Evolutionary conservation across 2,797 vertebrate genomes (phyloP).

Genomic region (Sebastes jordani): DNA sequence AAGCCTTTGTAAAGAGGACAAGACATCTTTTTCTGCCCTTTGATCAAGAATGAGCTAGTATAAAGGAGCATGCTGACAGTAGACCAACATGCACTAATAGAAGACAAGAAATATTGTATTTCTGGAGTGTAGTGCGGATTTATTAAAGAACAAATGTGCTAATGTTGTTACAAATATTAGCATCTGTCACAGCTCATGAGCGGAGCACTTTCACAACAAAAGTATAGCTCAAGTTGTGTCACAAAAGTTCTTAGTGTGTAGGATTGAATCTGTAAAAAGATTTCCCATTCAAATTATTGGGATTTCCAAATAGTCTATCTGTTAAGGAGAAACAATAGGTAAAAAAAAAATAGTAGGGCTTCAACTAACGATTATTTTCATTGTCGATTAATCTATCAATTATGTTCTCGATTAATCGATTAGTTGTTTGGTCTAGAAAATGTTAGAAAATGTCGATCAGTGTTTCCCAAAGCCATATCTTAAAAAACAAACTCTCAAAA

Average conservation of each 20-base stretch:
- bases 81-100: neutral
- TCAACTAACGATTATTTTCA: no score
- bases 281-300: neutral
- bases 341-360: no score
- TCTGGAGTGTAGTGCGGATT: neutral
- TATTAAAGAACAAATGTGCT: neutral
- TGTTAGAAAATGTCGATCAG: no score
- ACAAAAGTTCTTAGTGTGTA: neutral
- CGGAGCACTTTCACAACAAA: neutral
- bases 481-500: slow-evolving; percentile 44
- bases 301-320: neutral
- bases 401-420: no score
- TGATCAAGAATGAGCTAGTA: slow-evolving; percentile 1
- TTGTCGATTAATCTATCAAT: no score
- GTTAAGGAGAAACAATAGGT: neutral
- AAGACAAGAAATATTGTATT: neutral
- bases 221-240: neutral
- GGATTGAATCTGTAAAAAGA: neutral
- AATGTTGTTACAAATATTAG: neutral
- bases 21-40: slow-evolving; percentile 8
- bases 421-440: no score
- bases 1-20: neutral
- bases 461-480: slow-evolving; percentile 1
- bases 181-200: neutral
- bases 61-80: neutral